Percentiles rank a stretch among this genome's conserved stretches.
Evolutionary conservation across 2,888 invertebrate species (phyloP).

Genomic region (Clanis bilineata): DNA sequence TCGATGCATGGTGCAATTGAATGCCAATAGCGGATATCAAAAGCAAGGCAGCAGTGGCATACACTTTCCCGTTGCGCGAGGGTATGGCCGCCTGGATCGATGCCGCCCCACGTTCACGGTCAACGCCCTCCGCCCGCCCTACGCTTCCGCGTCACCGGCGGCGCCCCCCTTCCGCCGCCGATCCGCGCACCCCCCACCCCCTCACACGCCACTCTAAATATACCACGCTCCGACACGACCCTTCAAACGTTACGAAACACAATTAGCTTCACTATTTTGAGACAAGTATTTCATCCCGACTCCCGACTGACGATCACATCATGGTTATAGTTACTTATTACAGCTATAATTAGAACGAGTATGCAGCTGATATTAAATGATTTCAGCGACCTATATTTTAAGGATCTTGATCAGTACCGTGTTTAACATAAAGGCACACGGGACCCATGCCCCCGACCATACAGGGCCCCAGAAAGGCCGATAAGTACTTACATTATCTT

Average conservation of each 20-base stretch:
- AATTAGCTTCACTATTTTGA: slow-evolving; percentile 76
- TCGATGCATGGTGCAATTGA: background rate
- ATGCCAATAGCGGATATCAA: slow-evolving; percentile 10
- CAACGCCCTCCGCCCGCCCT: slow-evolving; percentile 82
- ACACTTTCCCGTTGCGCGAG: slow-evolving; percentile 78
- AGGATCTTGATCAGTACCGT: too few species aligned
- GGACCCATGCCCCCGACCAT: too few species aligned
- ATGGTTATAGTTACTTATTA: slow-evolving; percentile 30
- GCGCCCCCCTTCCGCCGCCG: slow-evolving; percentile 31
- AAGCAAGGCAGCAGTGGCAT: slow-evolving; percentile 32
- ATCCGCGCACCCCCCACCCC: slow-evolving; percentile 32
- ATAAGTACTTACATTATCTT: too few species aligned
- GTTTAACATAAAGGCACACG: too few species aligned
- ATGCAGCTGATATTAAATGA: slow-evolving; percentile 22
- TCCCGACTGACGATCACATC: slow-evolving; percentile 38
- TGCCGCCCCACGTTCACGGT: slow-evolving; percentile 81
- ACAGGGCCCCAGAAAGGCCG: too few species aligned
- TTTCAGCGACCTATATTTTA: slow-evolving; percentile 22
- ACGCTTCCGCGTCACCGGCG: slow-evolving; percentile 75
- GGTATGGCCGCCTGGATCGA: slow-evolving; percentile 76
- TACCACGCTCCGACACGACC: slow-evolving; percentile 62
- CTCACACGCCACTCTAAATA: slow-evolving; percentile 60
- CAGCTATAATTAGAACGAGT: slow-evolving; percentile 35
- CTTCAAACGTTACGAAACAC: slow-evolving; percentile 74
- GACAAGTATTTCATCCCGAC: slow-evolving; percentile 50